These are phyloP conservation scores for Pteromalus puparum DNA, from an alignment of 1,140 invertebrate species.

Conservation along the genomic window DNA sequence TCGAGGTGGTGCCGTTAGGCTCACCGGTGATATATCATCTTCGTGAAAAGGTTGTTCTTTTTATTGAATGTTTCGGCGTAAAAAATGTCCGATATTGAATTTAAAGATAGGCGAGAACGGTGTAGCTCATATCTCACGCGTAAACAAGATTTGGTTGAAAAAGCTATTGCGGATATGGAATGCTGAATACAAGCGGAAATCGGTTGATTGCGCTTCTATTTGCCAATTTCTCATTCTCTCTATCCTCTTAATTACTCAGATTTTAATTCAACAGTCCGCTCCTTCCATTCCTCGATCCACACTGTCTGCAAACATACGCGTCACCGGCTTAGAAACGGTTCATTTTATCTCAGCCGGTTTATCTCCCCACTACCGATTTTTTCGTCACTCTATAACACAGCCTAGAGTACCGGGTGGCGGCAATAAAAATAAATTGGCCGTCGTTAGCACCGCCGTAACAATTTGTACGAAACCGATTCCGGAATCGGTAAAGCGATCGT, in stretches of 20 bases:
- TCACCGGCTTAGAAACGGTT: too few relatives aligned
- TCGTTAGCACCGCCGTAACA: background rate
- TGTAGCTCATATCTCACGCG: background rate
- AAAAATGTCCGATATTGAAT: background rate
- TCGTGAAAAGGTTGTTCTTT: background rate
- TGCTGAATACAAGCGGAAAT: background rate
- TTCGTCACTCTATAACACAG: too few relatives aligned
- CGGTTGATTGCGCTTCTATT: too few relatives aligned
- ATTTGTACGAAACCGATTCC: background rate
- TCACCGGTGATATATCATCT: background rate
- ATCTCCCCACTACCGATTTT: too few relatives aligned
- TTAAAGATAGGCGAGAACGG: background rate
- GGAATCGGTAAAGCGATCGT: background rate
- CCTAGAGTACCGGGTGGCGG: background rate
- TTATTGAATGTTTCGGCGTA: too few relatives aligned
- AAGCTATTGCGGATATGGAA: background rate
- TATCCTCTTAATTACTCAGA: too few relatives aligned
- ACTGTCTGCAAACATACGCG: too few relatives aligned
- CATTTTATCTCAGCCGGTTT: too few relatives aligned
- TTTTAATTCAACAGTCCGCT: too few relatives aligned
- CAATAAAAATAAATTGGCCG: background rate
- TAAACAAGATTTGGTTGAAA: background rate
- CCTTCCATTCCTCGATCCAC: too few relatives aligned
- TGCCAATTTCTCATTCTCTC: too few relatives aligned
- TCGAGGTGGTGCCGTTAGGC: background rate